phyloP scores from a whole-genome alignment of 30 jellyfish, hydroid and myxozoan species.

The Cassiopea andromeda region DNA sequence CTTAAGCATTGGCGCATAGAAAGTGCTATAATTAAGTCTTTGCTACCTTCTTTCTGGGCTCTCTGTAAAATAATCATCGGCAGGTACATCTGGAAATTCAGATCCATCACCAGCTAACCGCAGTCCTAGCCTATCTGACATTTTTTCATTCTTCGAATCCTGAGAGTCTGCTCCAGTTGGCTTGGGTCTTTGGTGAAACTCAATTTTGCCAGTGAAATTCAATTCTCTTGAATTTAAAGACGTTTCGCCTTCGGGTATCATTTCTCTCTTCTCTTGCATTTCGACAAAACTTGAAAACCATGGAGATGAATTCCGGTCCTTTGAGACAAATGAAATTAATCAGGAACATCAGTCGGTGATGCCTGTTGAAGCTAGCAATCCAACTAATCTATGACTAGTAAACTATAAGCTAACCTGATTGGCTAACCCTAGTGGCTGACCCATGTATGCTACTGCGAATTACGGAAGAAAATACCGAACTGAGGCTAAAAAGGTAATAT shows the following conservation, averaged over 20 bases:
- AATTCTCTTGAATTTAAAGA: slow-evolving; percentile 8
- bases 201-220: slow-evolving; percentile 45
- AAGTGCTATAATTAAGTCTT: background rate
- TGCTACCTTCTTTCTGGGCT: slow-evolving; percentile 63
- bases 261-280: slow-evolving; percentile 22
- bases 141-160: background rate
- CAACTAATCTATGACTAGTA: no score
- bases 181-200: slow-evolving; percentile 73
- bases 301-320: slow-evolving; percentile 55
- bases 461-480: no score
- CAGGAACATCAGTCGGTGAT: no score
- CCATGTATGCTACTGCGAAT: no score
- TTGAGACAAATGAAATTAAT: background rate
- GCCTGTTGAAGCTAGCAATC: no score
- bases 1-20: no score
- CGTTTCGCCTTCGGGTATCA: slow-evolving; percentile 58
- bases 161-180: slow-evolving; percentile 7
- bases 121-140: slow-evolving; percentile 70
- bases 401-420: no score
- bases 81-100: slow-evolving; percentile 61
- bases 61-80: slow-evolving; percentile 9
- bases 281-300: slow-evolving; percentile 68
- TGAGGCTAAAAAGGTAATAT: no score
- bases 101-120: slow-evolving; percentile 88
- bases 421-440: no score